Base-by-base conservation (phyloP, 2,797 vertebrate genomes). In the Chromobotia macracanthus region DNA sequence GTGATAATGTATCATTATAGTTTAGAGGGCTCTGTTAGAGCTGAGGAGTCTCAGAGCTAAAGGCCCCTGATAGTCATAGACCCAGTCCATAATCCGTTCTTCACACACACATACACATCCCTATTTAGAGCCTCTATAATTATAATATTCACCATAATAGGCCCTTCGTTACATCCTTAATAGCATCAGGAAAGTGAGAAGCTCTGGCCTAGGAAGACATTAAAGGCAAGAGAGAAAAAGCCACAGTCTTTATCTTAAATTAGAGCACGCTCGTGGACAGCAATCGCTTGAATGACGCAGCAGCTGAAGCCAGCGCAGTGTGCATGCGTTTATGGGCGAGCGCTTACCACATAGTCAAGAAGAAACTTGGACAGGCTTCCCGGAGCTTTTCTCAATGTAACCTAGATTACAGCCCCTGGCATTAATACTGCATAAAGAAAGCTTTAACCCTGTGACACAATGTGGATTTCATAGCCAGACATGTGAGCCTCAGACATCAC, bases 361-460 rank as follows among this genome's bases (percentile, higher is more conserved):
- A 55, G 46, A 25, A 13, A 23, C 31, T 67, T 16, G 41, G 11
- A 55, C 16, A 5, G 44, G 35, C 63, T 67, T 50, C 19, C 23
- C 13, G 12, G 38, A 81, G 72, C 63, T 63, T 75, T 78, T 60
- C 50, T 66, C 21, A 44, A 21, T 25, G 50, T 66, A 75, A 75
- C 63, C 63, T 44, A 75, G 19, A 75, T 75, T 44, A 75, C 50
- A 66, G 16, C 61, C 46, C 19, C 48, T 66, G 21, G 10, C 46
- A 71, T 78, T 60, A 71, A 70, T 53, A 75, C 51, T 75, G 65
- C 41, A 53, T 68, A 25, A 51, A 80, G 72, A 69, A 68, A 69
- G 46, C 8, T 53, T 75, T 68, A 41, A 60, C 64, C 41, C 48
- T 16, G 25, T 70, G 66, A 78, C 76, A 61, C 56, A 21, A 46